Base-by-base conservation (phyloP, 2,888 invertebrate genomes). In the Diplazon laetatorius region DNA sequence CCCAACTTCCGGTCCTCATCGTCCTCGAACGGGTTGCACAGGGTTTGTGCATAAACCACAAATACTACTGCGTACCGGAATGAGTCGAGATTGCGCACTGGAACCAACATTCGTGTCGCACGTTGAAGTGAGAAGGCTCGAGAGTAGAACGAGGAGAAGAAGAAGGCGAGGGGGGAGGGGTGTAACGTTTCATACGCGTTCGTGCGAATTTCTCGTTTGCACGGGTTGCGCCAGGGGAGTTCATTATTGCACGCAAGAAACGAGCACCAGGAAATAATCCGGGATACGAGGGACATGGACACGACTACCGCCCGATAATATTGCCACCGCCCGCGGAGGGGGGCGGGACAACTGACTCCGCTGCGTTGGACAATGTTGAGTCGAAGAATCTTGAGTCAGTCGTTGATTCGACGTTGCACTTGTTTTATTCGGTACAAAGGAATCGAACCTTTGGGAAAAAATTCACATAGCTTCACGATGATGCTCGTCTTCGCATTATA, bases 311-410 rank as follows among this genome's bases (percentile, higher is more conserved):
- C 9, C n/a, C 16, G 52, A 22, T 14, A 52, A 39, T 52, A 52
- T 42, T 52, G 50, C 22, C 22, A 6, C 30, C 16, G 55, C 55
- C n/a, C n/a, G n/a, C n/a, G n/a, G n/a, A n/a, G n/a, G n/a, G n/a
- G n/a, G 12, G 35, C 16, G 16, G 10, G 30, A 52, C 52, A 16
- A 35, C 48, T 52, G 37, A 50, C 37, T 37, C 22, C n/a, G 4
- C 50, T 22, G 50, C 22, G 52, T 66, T 39, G 65, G 25, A 39
- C 50, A 52, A 37, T 37, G 14, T 52, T 37, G n/a, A 22, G 9
- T 20, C 18, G 25, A 14, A 39, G 37, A 37, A 50, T 65, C 63
- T 37, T 37, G 35, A 20, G 18, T 10, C 18, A 6, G 6, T 46
- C 46, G 18, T 63, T 46, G 18, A 16, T 63, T 18, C 10, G 14